These are phyloP conservation scores for Alligator sinensis DNA, from an alignment of 2,113 vertebrate genomes.

Conservation along the genomic window DNA sequence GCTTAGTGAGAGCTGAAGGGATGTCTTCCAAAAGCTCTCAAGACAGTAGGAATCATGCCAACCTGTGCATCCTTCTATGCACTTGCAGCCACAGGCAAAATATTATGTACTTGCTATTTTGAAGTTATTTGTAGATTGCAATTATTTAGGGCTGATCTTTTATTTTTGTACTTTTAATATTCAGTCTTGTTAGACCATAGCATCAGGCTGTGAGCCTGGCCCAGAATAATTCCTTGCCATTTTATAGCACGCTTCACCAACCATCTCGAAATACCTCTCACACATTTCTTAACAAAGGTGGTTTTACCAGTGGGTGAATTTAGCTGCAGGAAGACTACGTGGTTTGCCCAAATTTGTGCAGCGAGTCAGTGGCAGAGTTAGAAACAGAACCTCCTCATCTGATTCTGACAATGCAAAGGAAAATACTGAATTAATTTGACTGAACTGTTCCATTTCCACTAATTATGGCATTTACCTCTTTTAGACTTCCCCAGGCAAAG, in stretches of 20 bases:
- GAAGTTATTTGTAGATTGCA: neutral
- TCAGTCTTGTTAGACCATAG: conserved; percentile 5
- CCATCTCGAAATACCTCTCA: neutral
- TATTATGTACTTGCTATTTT: conserved; percentile 7
- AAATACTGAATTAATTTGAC: neutral
- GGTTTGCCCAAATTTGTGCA: neutral
- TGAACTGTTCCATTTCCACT: neutral
- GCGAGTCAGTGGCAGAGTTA: neutral
- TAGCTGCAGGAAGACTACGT: neutral
- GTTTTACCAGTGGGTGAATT: neutral
- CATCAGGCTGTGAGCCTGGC: neutral
- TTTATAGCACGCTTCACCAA: neutral
- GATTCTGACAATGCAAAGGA: conserved; percentile 1
- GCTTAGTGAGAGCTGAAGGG: neutral
- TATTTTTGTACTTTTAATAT: neutral
- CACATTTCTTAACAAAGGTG: neutral
- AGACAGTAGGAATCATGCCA: neutral
- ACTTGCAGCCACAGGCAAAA: neutral
- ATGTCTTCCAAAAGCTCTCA: neutral
- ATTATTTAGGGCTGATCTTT: neutral
- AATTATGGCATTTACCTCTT: neutral
- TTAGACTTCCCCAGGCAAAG: neutral
- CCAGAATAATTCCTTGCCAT: neutral
- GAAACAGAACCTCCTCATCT: neutral
- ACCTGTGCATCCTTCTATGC: conserved; percentile 2